Evolutionary conservation across 2,797 vertebrate species (phyloP).

Genomic region (Arrhamphus sclerolepis): DNA sequence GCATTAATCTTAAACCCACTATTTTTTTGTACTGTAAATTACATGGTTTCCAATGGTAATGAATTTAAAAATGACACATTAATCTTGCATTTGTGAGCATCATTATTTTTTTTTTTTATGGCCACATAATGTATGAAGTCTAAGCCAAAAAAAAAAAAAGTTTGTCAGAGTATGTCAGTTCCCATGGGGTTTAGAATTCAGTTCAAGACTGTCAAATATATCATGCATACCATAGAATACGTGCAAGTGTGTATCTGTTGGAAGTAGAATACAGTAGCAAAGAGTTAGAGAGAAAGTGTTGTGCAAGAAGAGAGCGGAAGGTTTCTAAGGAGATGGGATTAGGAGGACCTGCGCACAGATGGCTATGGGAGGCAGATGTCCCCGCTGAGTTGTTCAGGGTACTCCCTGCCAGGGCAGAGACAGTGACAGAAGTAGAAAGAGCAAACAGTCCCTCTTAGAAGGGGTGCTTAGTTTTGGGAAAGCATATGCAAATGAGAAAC

Average conservation of each 20-base stretch:
- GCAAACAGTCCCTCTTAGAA: slow-evolving; percentile 67
- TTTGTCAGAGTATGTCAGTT: too few species aligned
- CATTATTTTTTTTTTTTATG: too few species aligned
- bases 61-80: too few species aligned
- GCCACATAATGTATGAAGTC: too few species aligned
- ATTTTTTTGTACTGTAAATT: too few species aligned
- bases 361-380: slow-evolving; percentile 77
- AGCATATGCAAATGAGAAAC: slow-evolving; percentile 79
- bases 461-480: slow-evolving; percentile 68
- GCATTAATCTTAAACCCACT: too few species aligned
- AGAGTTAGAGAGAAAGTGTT: slow-evolving; percentile 26
- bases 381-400: slow-evolving; percentile 72
- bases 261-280: slow-evolving; percentile 4
- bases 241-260: slow-evolving; percentile 18
- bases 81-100: too few species aligned
- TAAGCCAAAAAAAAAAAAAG: too few species aligned
- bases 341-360: slow-evolving; percentile 75
- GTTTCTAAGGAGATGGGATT: slow-evolving; percentile 62
- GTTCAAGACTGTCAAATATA: too few species aligned
- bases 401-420: slow-evolving; percentile 72
- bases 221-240: slow-evolving; percentile 3
- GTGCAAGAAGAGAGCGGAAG: slow-evolving; percentile 31
- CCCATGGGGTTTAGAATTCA: too few species aligned
- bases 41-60: too few species aligned
- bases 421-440: slow-evolving; percentile 67